phyloP scores from a whole-genome alignment of 2,113 vertebrate species.

The Tetrao urogallus region DNA sequence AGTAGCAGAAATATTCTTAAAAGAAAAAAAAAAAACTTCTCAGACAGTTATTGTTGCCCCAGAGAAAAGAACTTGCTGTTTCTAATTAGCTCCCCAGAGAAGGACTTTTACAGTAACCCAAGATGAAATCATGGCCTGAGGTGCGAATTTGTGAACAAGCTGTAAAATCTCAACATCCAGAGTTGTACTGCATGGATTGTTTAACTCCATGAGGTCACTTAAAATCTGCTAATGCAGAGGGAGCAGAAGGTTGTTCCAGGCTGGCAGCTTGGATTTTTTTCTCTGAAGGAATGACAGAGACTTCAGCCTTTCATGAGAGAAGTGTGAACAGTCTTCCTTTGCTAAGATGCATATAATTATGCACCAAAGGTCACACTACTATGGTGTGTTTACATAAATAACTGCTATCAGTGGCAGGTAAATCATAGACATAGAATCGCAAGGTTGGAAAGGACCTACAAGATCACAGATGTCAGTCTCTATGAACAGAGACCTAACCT shows the following conservation, averaged over 20 bases:
- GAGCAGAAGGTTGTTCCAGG: background rate
- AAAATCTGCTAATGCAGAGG: background rate
- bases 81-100: background rate
- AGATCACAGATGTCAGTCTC: no score
- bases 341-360: background rate
- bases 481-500: no score
- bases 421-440: no score
- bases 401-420: no score
- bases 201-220: background rate
- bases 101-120: conserved; percentile 35
- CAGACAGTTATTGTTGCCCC: background rate
- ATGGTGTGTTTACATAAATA: no score
- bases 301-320: background rate
- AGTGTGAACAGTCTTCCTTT: background rate
- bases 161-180: background rate
- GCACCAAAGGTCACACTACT: no score
- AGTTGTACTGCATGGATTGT: background rate
- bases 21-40: background rate
- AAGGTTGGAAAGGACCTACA: no score
- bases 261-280: background rate
- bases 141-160: conserved; percentile 33
- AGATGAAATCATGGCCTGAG: background rate
- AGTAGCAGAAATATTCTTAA: background rate
- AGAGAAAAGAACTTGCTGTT: background rate
- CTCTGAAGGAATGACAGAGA: background rate